phyloP scores from a whole-genome alignment of 2,888 invertebrate genomes.

The Epinotia nisella region DNA sequence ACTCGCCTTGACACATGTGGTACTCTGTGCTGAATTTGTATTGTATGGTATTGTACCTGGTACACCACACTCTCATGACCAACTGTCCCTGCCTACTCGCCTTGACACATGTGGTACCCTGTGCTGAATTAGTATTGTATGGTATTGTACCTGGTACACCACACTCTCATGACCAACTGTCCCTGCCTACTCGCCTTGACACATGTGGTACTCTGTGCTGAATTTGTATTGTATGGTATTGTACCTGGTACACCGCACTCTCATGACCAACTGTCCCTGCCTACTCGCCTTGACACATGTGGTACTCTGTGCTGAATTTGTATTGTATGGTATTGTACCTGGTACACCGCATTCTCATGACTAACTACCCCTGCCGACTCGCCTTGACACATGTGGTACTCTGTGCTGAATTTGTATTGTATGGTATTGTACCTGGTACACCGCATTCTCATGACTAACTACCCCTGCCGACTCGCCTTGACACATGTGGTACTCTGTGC shows the following conservation, averaged over 20 bases:
- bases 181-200: too few species aligned
- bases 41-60: constrained; percentile 84
- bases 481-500: background rate
- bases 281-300: background rate
- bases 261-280: constrained; percentile 90
- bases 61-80: constrained; percentile 98
- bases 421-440: constrained; percentile 90
- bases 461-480: too few species aligned
- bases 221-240: background rate
- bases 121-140: background rate
- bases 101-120: background rate
- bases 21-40: background rate
- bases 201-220: background rate
- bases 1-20: background rate
- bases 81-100: too few species aligned
- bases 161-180: constrained; percentile 96
- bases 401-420: background rate
- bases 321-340: constrained; percentile 77
- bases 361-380: constrained; percentile 65
- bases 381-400: background rate
- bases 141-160: constrained; percentile 92
- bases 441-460: constrained; percentile 97
- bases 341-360: constrained; percentile 98
- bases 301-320: background rate
- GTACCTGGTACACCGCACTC: constrained; percentile 97